Evolutionary conservation across 2,888 invertebrate species (phyloP).

Genomic region (Drosophila lacicola): DNA sequence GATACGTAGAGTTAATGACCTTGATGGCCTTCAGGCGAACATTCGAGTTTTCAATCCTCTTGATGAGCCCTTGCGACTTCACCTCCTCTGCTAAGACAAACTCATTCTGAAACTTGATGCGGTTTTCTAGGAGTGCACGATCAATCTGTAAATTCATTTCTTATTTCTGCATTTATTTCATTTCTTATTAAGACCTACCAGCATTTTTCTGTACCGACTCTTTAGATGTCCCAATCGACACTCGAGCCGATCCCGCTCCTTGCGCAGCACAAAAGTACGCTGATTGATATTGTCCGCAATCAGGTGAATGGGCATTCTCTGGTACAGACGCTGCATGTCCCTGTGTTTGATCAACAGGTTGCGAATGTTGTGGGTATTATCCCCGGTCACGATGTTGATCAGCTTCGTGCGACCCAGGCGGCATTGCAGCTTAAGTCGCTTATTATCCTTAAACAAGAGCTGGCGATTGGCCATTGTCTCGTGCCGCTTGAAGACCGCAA

Average conservation of each 20-base stretch:
- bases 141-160: slow-evolving; percentile 58
- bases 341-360: slow-evolving; percentile 81
- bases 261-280: slow-evolving; percentile 83
- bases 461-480: slow-evolving; percentile 71
- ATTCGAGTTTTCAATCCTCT: slow-evolving; percentile 81
- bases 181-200: slow-evolving; percentile 57
- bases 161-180: background rate
- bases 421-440: slow-evolving; percentile 75
- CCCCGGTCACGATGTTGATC: slow-evolving; percentile 69
- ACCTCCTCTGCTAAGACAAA: slow-evolving; percentile 78
- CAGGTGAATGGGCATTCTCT: slow-evolving; percentile 81
- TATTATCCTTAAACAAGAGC: slow-evolving; percentile 49
- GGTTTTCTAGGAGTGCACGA: slow-evolving; percentile 76
- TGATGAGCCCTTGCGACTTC: slow-evolving; percentile 69
- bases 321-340: slow-evolving; percentile 82
- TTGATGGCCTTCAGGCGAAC: slow-evolving; percentile 82
- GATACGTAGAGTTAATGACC: slow-evolving; percentile 81
- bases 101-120: slow-evolving; percentile 81
- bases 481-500: slow-evolving; percentile 66
- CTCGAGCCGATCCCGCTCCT: slow-evolving; percentile 81
- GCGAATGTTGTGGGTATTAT: slow-evolving; percentile 74
- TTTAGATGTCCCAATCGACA: slow-evolving; percentile 70
- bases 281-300: slow-evolving; percentile 83
- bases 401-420: slow-evolving; percentile 78
- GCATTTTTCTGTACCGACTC: slow-evolving; percentile 64